Percentiles rank a stretch among this genome's conserved stretches.
phyloP scores from a whole-genome alignment of 2,888 invertebrate genomes.

The Cynaeus angustus region DNA sequence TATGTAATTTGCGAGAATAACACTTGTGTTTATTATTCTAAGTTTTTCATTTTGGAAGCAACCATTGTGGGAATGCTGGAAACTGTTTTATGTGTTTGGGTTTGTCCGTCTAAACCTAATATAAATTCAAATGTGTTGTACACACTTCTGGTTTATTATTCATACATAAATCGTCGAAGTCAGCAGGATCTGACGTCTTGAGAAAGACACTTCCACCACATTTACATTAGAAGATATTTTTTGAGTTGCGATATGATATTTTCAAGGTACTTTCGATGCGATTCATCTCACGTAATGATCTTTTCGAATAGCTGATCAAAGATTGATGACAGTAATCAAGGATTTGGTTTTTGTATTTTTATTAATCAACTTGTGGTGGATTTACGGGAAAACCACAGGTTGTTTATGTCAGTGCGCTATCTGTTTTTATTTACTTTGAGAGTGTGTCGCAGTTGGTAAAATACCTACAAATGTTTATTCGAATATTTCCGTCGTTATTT shows the following conservation, averaged over 20 bases:
- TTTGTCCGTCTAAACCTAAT: constrained; percentile 34
- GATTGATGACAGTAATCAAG: constrained; percentile 5
- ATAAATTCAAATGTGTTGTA: constrained; percentile 43
- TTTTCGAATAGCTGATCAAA: constrained; percentile 1
- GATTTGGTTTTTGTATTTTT: neutral
- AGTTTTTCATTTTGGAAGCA: constrained; percentile 15
- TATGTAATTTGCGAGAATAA: constrained; percentile 23
- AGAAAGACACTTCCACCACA: constrained; percentile 4
- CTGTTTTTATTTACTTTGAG: neutral
- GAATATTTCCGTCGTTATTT: neutral
- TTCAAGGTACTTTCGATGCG: constrained; percentile 4
- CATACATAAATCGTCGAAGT: constrained; percentile 29
- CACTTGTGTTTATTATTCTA: constrained; percentile 30
- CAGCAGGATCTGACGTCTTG: constrained; percentile 25
- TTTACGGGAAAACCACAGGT: constrained; percentile 2
- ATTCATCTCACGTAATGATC: constrained; percentile 9
- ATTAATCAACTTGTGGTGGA: neutral
- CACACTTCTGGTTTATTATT: constrained; percentile 40
- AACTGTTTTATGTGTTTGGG: constrained; percentile 34
- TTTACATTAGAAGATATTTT: constrained; percentile 15
- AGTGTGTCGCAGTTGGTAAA: constrained; percentile 5
- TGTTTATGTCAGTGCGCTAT: constrained; percentile 3
- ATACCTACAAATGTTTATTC: constrained; percentile 8
- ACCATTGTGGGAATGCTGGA: constrained; percentile 28
- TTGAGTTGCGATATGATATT: constrained; percentile 6